A percentile compares a stretch with the other conserved stretches of the same genome.
Conservation (phyloP, 2,797 vertebrate genomes). For the Spinibarbus caldwelli region DNA sequence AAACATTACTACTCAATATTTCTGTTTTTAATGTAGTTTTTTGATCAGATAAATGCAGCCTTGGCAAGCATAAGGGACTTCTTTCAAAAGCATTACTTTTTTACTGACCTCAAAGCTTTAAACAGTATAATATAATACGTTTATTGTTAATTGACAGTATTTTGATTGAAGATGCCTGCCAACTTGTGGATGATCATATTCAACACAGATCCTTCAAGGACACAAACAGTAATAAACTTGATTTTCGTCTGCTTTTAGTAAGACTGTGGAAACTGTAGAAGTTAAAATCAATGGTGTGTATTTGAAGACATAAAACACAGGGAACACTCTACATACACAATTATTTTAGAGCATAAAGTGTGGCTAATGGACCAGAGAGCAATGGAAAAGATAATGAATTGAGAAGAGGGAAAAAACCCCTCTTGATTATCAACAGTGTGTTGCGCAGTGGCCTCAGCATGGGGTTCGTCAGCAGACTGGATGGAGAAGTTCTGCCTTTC, state of each 20-base stretch:
- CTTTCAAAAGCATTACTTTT: neutral
- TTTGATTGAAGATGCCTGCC: neutral
- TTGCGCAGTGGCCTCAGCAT: slow-evolving; percentile 36
- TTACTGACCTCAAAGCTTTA: neutral
- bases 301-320: slow-evolving; percentile 8
- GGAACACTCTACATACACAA: neutral
- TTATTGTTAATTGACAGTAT: neutral
- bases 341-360: slow-evolving; percentile 1
- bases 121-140: neutral
- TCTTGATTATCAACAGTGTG: slow-evolving; percentile 27
- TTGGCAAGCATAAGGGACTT: neutral
- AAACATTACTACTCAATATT: neutral
- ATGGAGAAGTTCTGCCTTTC: slow-evolving; percentile 37
- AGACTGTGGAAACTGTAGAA: slow-evolving; percentile 1
- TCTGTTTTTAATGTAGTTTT: neutral
- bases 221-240: neutral
- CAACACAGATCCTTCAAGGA: neutral
- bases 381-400: slow-evolving; percentile 26
- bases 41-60: neutral
- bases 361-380: neutral
- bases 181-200: neutral
- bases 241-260: neutral
- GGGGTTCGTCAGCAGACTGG: slow-evolving; percentile 38
- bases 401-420: neutral
- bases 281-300: slow-evolving; percentile 6